These are phyloP conservation scores for Plectropomus leopardus DNA, from an alignment of 2,113 vertebrate genomes.

Conservation along the genomic window DNA sequence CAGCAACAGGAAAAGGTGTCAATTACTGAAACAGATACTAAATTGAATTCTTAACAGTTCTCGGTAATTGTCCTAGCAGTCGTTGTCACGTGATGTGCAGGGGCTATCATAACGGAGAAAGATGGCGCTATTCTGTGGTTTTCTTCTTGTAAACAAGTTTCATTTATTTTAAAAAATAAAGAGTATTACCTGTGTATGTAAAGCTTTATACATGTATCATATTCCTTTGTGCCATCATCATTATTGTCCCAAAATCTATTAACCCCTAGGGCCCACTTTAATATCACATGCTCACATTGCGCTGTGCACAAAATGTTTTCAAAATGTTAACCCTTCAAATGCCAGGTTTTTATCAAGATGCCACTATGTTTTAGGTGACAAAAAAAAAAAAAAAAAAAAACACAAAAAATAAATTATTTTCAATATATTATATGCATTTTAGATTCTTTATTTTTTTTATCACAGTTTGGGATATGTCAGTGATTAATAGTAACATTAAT, in stretches of 20 bases:
- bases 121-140: background rate
- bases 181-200: background rate
- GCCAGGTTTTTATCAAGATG: too few species aligned
- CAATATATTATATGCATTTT: too few species aligned
- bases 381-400: too few species aligned
- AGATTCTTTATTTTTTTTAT: too few species aligned
- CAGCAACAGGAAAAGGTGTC: background rate
- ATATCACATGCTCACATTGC: too few species aligned
- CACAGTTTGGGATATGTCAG: too few species aligned
- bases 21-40: background rate
- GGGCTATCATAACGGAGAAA: background rate
- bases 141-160: background rate
- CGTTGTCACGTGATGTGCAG: background rate
- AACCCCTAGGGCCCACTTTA: too few species aligned
- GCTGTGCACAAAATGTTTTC: too few species aligned
- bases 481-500: too few species aligned
- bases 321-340: too few species aligned
- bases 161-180: background rate
- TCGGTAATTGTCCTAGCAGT: background rate
- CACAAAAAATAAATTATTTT: too few species aligned
- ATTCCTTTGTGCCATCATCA: background rate
- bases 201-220: background rate
- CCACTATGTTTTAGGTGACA: too few species aligned
- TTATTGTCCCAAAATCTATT: background rate
- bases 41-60: background rate